phyloP scores from a whole-genome alignment of 2,888 invertebrate species.

The Melanophora roralis region DNA sequence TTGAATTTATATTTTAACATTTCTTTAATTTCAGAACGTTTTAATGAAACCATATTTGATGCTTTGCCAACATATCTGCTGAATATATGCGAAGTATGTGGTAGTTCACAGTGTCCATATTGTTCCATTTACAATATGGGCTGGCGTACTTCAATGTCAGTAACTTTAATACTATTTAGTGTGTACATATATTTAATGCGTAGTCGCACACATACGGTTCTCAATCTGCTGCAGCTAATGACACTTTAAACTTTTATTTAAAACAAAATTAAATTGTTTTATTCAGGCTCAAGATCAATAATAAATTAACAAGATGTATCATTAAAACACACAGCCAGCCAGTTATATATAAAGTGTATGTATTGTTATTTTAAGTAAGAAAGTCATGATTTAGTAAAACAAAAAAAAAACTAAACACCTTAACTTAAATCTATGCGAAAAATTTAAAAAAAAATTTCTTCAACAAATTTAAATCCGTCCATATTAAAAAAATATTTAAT shows the following conservation, averaged over 20 bases:
- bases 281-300: too few species aligned
- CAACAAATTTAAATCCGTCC: constrained; percentile 57
- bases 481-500: background rate
- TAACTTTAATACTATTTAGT: constrained; percentile 72
- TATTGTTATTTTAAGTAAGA: constrained; percentile 49
- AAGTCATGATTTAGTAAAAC: constrained; percentile 41
- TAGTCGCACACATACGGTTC: constrained; percentile 70
- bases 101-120: constrained; percentile 95
- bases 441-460: constrained; percentile 35
- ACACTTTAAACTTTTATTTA: constrained; percentile 40
- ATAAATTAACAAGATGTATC: background rate
- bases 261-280: too few species aligned
- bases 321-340: background rate
- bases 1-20: background rate
- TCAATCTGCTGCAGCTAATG: constrained; percentile 69
- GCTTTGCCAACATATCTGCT: constrained; percentile 89
- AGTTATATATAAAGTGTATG: constrained; percentile 28
- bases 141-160: constrained; percentile 72
- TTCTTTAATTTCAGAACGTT: constrained; percentile 83
- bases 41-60: constrained; percentile 94
- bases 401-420: constrained; percentile 10
- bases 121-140: constrained; percentile 88
- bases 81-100: constrained; percentile 96
- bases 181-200: constrained; percentile 72
- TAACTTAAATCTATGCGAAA: constrained; percentile 36